A percentile compares a stretch with the other conserved stretches of the same genome.
Evolutionary conservation across 2,888 invertebrate genomes (phyloP).

Genomic region (Druceiella hillmani): DNA sequence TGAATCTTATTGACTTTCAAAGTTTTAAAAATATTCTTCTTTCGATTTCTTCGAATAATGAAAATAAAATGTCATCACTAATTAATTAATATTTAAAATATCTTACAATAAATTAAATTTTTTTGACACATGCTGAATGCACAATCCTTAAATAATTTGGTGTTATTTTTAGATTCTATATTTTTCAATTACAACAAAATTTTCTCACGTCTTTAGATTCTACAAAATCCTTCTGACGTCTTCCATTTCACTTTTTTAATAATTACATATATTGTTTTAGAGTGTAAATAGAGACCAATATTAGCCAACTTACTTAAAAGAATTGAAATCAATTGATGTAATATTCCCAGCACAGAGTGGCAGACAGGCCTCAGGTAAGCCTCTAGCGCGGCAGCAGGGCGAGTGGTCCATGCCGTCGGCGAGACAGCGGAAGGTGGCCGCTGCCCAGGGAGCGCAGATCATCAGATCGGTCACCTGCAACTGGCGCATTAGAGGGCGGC

Average conservation of each 20-base stretch:
- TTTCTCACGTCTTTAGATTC: not conserved
- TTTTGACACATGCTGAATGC: too few species aligned
- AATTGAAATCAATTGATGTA: conserved; percentile 70
- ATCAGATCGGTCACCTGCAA: conserved; percentile 75
- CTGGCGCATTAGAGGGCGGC: conserved; percentile 36
- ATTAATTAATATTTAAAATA: too few species aligned
- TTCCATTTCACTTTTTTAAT: not conserved
- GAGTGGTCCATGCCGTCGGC: conserved; percentile 78
- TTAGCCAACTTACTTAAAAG: conserved; percentile 70
- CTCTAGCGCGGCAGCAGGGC: conserved; percentile 70
- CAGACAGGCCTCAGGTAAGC: conserved; percentile 69
- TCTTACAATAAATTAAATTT: too few species aligned
- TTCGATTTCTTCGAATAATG: too few species aligned
- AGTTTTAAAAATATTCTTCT: too few species aligned
- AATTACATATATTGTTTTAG: not conserved
- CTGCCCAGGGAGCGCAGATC: conserved; percentile 87
- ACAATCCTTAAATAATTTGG: too few species aligned
- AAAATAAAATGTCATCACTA: too few species aligned
- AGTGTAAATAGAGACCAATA: too few species aligned
- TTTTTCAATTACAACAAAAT: too few species aligned
- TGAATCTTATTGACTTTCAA: too few species aligned
- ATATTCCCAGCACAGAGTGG: conserved; percentile 76
- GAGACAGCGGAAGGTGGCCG: conserved; percentile 72
- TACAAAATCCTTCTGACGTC: not conserved
- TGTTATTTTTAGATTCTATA: too few species aligned